phyloP scores from a whole-genome alignment of 64 coral and sea anemone genomes.

The Porites lutea region DNA sequence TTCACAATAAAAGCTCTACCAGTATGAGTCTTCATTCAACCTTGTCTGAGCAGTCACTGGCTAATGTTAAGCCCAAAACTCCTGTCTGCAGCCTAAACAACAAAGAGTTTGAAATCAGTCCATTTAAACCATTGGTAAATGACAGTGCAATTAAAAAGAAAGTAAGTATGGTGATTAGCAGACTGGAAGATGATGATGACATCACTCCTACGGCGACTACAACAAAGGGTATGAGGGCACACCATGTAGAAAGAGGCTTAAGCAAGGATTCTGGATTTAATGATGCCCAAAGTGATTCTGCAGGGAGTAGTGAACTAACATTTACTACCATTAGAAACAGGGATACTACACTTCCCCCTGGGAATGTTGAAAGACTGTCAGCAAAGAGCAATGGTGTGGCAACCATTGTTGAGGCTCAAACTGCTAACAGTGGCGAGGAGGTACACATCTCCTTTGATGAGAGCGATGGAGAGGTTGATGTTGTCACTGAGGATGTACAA shows the following conservation, averaged over 20 bases:
- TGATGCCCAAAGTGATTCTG: slow-evolving; percentile 4
- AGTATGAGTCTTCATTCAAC: neutral
- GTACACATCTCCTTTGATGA: slow-evolving; percentile 15
- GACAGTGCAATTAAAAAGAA: slow-evolving; percentile 38
- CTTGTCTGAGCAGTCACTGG: neutral
- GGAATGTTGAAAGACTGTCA: neutral
- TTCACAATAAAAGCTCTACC: neutral
- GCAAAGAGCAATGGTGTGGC: neutral
- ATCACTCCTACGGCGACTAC: neutral
- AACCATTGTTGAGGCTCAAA: neutral
- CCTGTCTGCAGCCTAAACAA: neutral
- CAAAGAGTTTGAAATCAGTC: slow-evolving; percentile 31
- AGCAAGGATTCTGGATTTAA: slow-evolving; percentile 21
- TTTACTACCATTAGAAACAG: neutral
- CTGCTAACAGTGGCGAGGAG: neutral
- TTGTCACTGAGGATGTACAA: neutral
- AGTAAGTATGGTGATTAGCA: slow-evolving; percentile 20
- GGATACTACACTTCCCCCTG: neutral
- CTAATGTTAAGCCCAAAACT: neutral
- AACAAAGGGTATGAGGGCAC: neutral
- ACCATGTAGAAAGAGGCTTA: neutral
- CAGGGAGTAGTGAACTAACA: neutral
- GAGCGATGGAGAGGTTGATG: slow-evolving; percentile 26
- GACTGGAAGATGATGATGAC: slow-evolving; percentile 9
- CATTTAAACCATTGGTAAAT: slow-evolving; percentile 3